Base-by-base conservation (phyloP, 1,140 invertebrate species). In the Dysdera silvatica region DNA sequence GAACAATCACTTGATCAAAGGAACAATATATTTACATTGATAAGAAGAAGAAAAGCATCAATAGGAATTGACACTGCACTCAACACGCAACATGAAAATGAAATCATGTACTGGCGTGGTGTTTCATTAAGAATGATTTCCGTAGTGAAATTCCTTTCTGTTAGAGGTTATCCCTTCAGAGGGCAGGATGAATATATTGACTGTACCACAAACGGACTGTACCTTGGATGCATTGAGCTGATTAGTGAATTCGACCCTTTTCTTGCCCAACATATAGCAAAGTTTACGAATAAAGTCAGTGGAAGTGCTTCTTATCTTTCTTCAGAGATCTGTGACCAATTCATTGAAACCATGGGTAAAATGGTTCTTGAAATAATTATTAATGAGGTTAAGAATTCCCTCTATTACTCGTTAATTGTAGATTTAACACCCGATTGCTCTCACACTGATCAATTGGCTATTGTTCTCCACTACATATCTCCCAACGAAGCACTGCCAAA, bases 371-470 rank as follows among this genome's bases (percentile, higher is more conserved):
- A 47, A 16, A 53, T 5, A 8, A 41, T 48, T 58, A 18, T 53
- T 7, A 28, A 48, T 23, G 24, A 43, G 7, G 24, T 52, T 32
- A 63, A 35, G 32, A 29, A 16, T 7, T 35, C 35, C 6, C 72
- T 72, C 65, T 78, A 77, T 66, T 78, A 70, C 67, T 72, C 71
- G 37, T 65, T 75, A 53, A 72, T 72, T 45, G 66, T 76, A 7
- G 74, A 76, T 71, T 76, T 72, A 7, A 75, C 72, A 20, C 71
- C 73, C 40, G 74, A 77, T 66, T 66, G 74, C 45, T 56, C 68
- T 14, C 70, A 77, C 65, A 69, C 72, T 1, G 74, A 77, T 66
- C 71, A 77, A 61, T 63, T 77, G 23, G 71, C 71, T 41, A 23
- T 71, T 43, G 56, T 73, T 5, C 52, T 74, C 24, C 58, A 70